Evolutionary conservation across 1,140 invertebrate genomes (phyloP).

Genomic region (Heliconius himera): DNA sequence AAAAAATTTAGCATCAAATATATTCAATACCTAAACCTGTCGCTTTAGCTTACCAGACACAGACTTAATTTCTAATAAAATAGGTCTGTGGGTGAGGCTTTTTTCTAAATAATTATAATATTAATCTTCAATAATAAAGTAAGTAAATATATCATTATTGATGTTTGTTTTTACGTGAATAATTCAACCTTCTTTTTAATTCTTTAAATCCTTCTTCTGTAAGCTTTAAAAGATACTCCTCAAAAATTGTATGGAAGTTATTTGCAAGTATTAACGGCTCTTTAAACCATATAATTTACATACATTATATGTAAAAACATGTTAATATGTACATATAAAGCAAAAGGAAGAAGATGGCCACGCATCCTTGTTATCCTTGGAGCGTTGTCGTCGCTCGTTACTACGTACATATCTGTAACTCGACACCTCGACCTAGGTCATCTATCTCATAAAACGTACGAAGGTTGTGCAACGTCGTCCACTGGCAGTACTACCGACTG

Average conservation of each 20-base stretch:
- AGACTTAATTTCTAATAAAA: too few relatives aligned
- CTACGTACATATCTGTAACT: conserved; percentile 31
- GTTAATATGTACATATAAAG: neutral
- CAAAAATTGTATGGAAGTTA: neutral
- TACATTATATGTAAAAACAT: neutral
- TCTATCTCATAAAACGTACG: conserved; percentile 36
- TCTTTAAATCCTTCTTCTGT: too few relatives aligned
- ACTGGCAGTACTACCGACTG: conserved; percentile 22
- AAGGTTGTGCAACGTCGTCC: conserved; percentile 35
- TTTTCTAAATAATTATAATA: too few relatives aligned
- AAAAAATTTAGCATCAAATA: too few relatives aligned
- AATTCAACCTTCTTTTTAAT: too few relatives aligned
- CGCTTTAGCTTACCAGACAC: too few relatives aligned
- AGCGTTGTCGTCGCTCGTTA: conserved; percentile 16
- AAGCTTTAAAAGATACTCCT: neutral
- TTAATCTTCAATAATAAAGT: too few relatives aligned
- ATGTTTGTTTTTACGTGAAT: too few relatives aligned
- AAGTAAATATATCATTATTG: too few relatives aligned
- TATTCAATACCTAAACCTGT: too few relatives aligned
- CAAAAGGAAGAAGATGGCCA: neutral
- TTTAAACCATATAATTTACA: neutral
- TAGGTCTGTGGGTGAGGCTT: too few relatives aligned
- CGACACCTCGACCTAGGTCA: conserved; percentile 31
- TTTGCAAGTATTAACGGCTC: neutral
- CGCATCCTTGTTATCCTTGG: conserved; percentile 27